phyloP scores from a whole-genome alignment of 2,888 invertebrate species.

The Enoplolaimus lenunculus region DNA sequence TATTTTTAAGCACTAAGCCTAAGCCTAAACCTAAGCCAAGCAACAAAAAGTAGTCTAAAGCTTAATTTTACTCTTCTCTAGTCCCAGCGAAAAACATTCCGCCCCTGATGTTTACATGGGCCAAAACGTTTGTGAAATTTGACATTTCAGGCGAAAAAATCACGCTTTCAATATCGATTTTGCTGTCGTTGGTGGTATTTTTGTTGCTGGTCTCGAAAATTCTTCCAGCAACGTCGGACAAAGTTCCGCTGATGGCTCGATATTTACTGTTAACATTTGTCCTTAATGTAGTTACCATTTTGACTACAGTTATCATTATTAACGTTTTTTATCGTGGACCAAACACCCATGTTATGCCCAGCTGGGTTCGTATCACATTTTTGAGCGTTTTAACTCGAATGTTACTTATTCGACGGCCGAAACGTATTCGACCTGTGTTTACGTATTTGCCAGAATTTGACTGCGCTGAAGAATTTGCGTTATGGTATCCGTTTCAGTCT shows the following conservation, averaged over 20 bases:
- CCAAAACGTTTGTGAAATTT: background rate
- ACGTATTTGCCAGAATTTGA: background rate
- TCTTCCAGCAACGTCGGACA: slow-evolving; percentile 91
- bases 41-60: no score
- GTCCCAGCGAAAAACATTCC: no score
- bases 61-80: no score
- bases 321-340: slow-evolving; percentile 96
- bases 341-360: slow-evolving; percentile 92
- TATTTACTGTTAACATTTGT: slow-evolving; percentile 96
- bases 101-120: no score
- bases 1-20: no score
- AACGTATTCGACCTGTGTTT: background rate
- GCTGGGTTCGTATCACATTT: slow-evolving; percentile 87
- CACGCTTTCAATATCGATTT: slow-evolving; percentile 72
- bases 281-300: slow-evolving; percentile 98
- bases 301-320: slow-evolving; percentile 95
- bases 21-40: no score
- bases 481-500: no score
- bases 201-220: slow-evolving; percentile 93
- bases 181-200: slow-evolving; percentile 95
- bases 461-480: no score
- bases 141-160: slow-evolving; percentile 56
- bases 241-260: slow-evolving; percentile 58
- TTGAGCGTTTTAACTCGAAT: slow-evolving; percentile 80
- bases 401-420: slow-evolving; percentile 83